These are phyloP conservation scores for Panthera tigris DNA, from an alignment of 2,113 vertebrate genomes.

Conservation along the genomic window DNA sequence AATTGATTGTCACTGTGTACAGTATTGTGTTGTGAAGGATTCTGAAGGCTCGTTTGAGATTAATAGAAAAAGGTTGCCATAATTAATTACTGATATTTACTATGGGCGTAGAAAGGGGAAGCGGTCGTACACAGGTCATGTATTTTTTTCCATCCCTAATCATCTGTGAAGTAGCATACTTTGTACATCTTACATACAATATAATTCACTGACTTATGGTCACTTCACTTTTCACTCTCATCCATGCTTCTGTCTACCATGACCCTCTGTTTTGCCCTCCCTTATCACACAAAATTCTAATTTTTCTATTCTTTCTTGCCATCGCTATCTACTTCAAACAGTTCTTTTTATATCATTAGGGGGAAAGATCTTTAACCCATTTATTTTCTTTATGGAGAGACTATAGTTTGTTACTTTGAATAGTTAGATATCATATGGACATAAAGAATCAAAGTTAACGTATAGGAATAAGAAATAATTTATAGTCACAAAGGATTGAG, in stretches of 20 bases:
- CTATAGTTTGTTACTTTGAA: constrained; percentile 37
- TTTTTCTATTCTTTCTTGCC: constrained; percentile 42
- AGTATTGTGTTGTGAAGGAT: neutral
- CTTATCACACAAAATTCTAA: constrained; percentile 23
- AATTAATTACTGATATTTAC: neutral
- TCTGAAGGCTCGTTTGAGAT: neutral
- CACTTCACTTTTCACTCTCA: neutral
- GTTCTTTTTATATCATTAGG: constrained; percentile 32
- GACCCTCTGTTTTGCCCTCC: constrained; percentile 1
- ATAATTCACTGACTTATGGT: constrained; percentile 6
- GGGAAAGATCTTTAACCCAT: neutral
- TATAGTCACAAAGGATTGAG: constrained; percentile 55
- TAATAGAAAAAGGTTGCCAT: neutral
- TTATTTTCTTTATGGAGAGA: constrained; percentile 42
- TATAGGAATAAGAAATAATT: constrained; percentile 66
- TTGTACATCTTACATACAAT: neutral
- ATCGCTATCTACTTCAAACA: constrained; percentile 22
- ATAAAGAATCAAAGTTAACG: constrained; percentile 60
- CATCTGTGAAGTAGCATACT: neutral
- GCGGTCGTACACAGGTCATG: neutral
- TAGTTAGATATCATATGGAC: neutral
- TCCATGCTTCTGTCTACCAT: neutral
- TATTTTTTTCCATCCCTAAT: neutral
- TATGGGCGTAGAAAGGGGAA: neutral
- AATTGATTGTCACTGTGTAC: neutral